Evolutionary conservation across 2,888 invertebrate species (phyloP), one percentile per base, ranked within the genome.

Genomic region (Ptilodon capucinus): DNA sequence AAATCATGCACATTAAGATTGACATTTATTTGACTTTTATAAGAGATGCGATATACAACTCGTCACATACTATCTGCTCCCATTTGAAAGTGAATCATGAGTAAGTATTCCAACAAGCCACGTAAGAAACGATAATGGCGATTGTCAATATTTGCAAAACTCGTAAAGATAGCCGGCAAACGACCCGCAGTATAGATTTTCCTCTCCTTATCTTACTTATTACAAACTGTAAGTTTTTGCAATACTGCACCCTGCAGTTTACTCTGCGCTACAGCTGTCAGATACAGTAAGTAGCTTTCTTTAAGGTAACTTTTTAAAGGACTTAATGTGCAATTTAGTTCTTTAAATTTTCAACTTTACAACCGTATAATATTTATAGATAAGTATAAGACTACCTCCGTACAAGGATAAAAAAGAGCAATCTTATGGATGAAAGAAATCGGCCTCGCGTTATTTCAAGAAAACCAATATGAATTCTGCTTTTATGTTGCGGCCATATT

Each of bases 141-240:
- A 14, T 44, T 51, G 74, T 72, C 74, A 82, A 82, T 76, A 80
- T 82, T 83, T 75, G 69, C 68, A 60, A 51, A 46, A 51, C 44
- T 73, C 65, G 64, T 64, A 59, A 64, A 71, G 59, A 66, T 51
- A 54, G 48, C 46, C 54, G 51, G n/a, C 44, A 28, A 49, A 46
- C 23, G 46, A 46, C 8, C 16, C 11, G 41, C 18, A 48, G 25
- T 13, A n/a, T 7, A 23, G 34, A 60, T 45, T 57, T 58, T 50
- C 50, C 42, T 47, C 39, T 47, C 42, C 25, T 23, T 13, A 30
- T 41, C 45, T 13, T 32, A 44, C 9, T 35, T 23, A 47, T 16
- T 16, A 25, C 39, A 23, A n/a, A n/a, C 16, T n/a, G 16, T n/a
- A 34, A 39, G 40, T 53, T 59, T 63, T 60, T 54, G 40, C 59